A percentile compares a stretch with the other conserved stretches of the same genome.
Evolutionary conservation across 2,888 invertebrate species (phyloP).

Genomic region (Stenichneumon culpator): DNA sequence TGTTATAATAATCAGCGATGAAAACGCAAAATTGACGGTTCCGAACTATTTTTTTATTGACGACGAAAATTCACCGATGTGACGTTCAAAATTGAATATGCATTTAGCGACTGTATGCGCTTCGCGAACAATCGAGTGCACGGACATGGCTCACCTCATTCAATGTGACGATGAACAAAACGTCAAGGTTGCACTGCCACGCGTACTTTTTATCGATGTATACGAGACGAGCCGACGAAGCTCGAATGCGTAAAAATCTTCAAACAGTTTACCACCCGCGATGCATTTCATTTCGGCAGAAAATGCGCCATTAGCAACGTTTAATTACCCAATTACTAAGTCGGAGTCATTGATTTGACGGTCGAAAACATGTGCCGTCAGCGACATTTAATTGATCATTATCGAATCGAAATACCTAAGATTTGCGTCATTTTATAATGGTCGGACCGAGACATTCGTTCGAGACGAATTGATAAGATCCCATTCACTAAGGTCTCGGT

Average conservation of each 20-base stretch:
- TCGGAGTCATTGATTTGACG: no score
- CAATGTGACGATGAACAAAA: neutral
- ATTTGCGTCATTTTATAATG: no score
- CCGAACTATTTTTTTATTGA: neutral
- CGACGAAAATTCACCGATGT: neutral
- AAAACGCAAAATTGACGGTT: neutral
- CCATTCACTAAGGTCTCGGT: no score
- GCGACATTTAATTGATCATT: no score
- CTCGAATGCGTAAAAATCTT: neutral
- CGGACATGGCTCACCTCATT: conserved; percentile 9
- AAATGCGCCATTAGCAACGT: no score
- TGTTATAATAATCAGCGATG: neutral
- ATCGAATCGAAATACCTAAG: no score
- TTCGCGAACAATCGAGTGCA: conserved; percentile 43
- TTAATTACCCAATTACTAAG: no score
- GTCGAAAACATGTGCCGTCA: no score
- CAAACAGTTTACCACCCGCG: neutral
- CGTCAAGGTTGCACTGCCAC: neutral
- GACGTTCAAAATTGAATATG: neutral
- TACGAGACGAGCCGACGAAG: neutral
- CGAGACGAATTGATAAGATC: no score
- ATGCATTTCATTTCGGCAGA: neutral
- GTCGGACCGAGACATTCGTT: no score
- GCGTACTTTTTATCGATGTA: neutral
- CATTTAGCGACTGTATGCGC: neutral